A percentile compares a stretch with the other conserved stretches of the same genome.
These are phyloP conservation scores for Pterocles orientalis DNA, from an alignment of 2,113 vertebrate genomes.

Conservation along the genomic window DNA sequence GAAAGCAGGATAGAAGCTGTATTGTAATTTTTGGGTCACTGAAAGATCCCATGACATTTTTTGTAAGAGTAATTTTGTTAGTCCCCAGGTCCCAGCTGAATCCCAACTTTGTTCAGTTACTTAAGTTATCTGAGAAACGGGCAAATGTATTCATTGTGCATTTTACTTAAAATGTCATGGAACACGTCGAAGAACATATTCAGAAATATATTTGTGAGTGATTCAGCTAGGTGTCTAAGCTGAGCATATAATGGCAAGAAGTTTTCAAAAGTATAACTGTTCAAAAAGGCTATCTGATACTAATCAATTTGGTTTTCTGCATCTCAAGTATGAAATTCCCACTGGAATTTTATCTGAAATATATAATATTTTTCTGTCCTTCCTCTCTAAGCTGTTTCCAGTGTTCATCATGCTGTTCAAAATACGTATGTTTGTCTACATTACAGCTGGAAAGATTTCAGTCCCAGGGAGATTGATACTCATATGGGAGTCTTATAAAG, in stretches of 20 bases:
- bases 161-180: background rate
- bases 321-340: background rate
- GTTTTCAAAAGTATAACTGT: background rate
- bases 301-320: background rate
- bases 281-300: background rate
- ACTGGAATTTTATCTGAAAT: background rate
- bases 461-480: background rate
- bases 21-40: background rate
- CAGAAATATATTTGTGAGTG: background rate
- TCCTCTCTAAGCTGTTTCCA: background rate
- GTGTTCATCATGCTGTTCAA: background rate
- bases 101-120: background rate
- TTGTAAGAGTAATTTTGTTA: background rate
- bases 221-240: background rate
- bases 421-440: background rate
- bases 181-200: background rate
- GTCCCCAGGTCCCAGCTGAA: background rate
- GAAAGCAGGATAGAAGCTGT: background rate
- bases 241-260: background rate
- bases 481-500: background rate
- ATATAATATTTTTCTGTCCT: background rate
- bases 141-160: background rate
- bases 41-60: background rate
- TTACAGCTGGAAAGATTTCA: background rate
- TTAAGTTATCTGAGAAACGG: background rate